Evolutionary conservation across 2,888 invertebrate genomes (phyloP).

Genomic region (Furcula furcula): DNA sequence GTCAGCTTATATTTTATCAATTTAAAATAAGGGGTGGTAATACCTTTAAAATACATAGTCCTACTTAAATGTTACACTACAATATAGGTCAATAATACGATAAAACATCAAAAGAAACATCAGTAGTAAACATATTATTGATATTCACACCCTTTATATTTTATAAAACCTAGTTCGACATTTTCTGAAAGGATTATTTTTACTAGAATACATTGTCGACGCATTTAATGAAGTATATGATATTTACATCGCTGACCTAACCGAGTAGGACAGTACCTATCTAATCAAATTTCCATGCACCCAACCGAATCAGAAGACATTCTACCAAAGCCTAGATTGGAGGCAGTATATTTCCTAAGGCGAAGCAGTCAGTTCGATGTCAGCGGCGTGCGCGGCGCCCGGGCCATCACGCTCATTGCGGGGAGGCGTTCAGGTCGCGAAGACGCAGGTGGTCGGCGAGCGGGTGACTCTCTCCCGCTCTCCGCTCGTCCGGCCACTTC

Average conservation of each 20-base stretch:
- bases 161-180: slow-evolving; percentile 24
- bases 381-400: slow-evolving; percentile 34
- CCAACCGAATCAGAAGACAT: slow-evolving; percentile 49
- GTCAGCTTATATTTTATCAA: slow-evolving; percentile 1
- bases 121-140: background rate
- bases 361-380: slow-evolving; percentile 53
- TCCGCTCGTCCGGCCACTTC: slow-evolving; percentile 66
- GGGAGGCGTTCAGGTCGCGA: slow-evolving; percentile 57
- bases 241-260: slow-evolving; percentile 51
- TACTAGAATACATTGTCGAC: slow-evolving; percentile 24
- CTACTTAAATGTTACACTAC: background rate
- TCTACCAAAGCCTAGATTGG: slow-evolving; percentile 45
- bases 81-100: background rate
- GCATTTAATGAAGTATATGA: slow-evolving; percentile 30
- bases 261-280: slow-evolving; percentile 40
- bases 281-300: slow-evolving; percentile 43
- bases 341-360: slow-evolving; percentile 54
- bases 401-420: slow-evolving; percentile 50
- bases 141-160: slow-evolving; percentile 1
- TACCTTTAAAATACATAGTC: background rate
- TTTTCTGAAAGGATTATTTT: slow-evolving; percentile 17
- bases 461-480: slow-evolving; percentile 48
- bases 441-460: slow-evolving; percentile 61
- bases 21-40: slow-evolving; percentile 1
- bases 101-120: background rate